Conservation (phyloP, 2,888 invertebrate species). For the Clitarchus hookeri region DNA sequence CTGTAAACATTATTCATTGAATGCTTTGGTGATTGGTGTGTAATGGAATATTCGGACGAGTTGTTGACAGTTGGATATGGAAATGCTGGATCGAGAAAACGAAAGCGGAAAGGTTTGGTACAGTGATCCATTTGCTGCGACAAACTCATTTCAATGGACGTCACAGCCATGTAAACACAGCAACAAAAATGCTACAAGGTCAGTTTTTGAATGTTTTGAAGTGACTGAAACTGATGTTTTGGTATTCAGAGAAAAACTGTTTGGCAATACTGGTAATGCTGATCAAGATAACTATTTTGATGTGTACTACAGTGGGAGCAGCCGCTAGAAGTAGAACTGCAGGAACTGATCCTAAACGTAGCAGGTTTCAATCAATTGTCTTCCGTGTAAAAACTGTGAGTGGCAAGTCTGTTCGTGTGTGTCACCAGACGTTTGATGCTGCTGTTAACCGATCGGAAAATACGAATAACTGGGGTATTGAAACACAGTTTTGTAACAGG, state of each 20-base stretch:
- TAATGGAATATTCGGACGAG: too few relatives aligned
- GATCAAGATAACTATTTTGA: neutral
- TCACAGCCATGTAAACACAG: too few relatives aligned
- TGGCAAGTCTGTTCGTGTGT: neutral
- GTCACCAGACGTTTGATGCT: neutral
- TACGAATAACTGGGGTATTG: neutral
- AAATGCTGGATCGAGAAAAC: too few relatives aligned
- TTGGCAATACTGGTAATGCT: too few relatives aligned
- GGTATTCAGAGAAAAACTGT: neutral
- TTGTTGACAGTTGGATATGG: too few relatives aligned
- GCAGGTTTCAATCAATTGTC: neutral
- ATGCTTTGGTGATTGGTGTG: too few relatives aligned
- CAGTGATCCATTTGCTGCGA: neutral
- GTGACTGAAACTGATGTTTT: neutral
- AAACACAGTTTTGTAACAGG: neutral
- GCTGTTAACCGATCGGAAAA: neutral
- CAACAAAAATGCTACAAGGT: neutral
- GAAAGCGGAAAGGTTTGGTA: neutral
- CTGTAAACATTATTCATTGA: too few relatives aligned
- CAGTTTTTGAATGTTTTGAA: neutral
- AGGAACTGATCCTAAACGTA: neutral
- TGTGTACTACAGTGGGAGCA: neutral
- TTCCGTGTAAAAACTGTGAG: neutral
- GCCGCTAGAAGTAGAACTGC: neutral
- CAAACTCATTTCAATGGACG: neutral